A percentile compares a stretch with the other conserved stretches of the same genome.
Conservation (phyloP, 1,140 invertebrate species). For the Diprion similis region DNA sequence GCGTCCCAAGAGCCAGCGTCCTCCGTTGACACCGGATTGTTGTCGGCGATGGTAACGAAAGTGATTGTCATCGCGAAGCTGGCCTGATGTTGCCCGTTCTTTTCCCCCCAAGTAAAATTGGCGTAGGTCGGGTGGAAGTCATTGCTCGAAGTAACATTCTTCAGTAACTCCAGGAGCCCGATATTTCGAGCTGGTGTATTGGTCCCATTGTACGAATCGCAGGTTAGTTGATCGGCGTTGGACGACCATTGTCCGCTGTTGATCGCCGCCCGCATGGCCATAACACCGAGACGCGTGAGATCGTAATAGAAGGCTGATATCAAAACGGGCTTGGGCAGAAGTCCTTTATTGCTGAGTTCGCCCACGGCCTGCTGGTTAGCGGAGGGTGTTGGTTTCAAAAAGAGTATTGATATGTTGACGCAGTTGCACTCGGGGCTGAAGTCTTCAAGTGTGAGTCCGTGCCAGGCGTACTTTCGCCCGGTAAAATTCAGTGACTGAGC, state of each 20-base stretch:
- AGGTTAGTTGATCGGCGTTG: conserved; percentile 72
- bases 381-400: conserved; percentile 42
- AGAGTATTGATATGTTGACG: conserved; percentile 43
- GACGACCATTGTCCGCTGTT: conserved; percentile 73
- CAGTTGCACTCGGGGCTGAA: conserved; percentile 42
- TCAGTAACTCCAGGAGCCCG: conserved; percentile 65
- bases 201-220: conserved; percentile 77
- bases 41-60: conserved; percentile 44
- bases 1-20: conserved; percentile 48
- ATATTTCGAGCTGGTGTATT: conserved; percentile 71
- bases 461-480: conserved; percentile 68
- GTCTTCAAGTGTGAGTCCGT: conserved; percentile 63
- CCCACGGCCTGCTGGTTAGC: conserved; percentile 57
- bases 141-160: conserved; percentile 45
- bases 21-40: conserved; percentile 28
- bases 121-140: conserved; percentile 46
- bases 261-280: conserved; percentile 75
- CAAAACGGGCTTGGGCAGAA: conserved; percentile 42
- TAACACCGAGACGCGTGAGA: conserved; percentile 73
- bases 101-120: conserved; percentile 46
- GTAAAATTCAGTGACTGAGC: conserved; percentile 48
- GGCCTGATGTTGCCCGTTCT: conserved; percentile 47
- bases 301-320: conserved; percentile 88
- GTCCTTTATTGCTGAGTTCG: conserved; percentile 56
- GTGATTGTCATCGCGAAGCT: conserved; percentile 44